Conservation (phyloP, 2,888 invertebrate genomes). For the Branchinecta sandiegonensis region DNA sequence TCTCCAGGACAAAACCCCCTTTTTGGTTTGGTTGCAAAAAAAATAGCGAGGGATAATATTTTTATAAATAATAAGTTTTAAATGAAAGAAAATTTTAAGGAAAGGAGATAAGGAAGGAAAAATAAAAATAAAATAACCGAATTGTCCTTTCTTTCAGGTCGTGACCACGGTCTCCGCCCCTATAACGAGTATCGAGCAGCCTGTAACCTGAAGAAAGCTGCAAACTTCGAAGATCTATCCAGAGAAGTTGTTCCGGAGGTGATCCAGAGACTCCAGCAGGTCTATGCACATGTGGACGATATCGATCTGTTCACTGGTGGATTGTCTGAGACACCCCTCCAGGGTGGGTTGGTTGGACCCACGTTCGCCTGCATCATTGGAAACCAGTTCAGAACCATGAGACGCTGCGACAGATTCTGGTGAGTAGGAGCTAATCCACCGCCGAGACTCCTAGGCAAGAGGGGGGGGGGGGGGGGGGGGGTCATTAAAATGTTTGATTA, state of each 20-base stretch:
- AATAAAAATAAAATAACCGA: no score
- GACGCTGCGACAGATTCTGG: constrained; percentile 92
- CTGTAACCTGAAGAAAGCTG: constrained; percentile 72
- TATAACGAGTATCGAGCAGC: constrained; percentile 81
- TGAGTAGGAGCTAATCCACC: constrained; percentile 32
- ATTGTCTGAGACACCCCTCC: constrained; percentile 61
- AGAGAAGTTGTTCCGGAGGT: constrained; percentile 67
- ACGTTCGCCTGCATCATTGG: constrained; percentile 61
- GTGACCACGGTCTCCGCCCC: constrained; percentile 74
- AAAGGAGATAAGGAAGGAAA: no score
- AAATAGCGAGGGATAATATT: no score
- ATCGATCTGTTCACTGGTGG: constrained; percentile 92
- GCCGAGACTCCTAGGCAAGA: no score
- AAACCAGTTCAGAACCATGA: constrained; percentile 73
- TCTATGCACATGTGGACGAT: constrained; percentile 76
- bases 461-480: no score
- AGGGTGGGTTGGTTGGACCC: constrained; percentile 49
- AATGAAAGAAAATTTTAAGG: no score
- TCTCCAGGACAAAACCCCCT: no score
- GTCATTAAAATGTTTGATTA: no score
- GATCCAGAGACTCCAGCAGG: constrained; percentile 31
- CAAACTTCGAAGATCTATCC: constrained; percentile 67
- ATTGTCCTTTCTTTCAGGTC: constrained; percentile 35
- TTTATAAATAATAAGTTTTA: no score
- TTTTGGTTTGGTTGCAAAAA: no score